Percentiles rank a stretch among this genome's conserved stretches.
These are phyloP conservation scores for Hypomesus transpacificus DNA, from an alignment of 2,113 vertebrate genomes.

Conservation along the genomic window DNA sequence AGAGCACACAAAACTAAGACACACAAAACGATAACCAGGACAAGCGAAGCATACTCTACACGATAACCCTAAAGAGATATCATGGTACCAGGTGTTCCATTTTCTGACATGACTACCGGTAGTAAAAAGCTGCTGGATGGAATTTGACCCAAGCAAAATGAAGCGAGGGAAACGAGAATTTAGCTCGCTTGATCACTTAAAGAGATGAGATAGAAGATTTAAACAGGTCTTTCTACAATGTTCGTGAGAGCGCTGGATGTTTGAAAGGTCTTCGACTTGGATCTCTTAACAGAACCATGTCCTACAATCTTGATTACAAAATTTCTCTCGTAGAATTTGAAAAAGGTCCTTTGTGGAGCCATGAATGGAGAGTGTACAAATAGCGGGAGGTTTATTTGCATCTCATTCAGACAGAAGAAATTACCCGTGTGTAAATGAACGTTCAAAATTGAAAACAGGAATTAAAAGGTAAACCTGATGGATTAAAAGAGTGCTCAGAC, in stretches of 20 bases:
- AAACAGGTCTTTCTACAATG: constrained; percentile 14
- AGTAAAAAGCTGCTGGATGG: too few relatives aligned
- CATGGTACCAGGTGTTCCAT: too few relatives aligned
- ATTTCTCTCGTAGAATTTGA: neutral
- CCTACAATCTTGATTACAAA: neutral
- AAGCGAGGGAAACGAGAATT: too few relatives aligned
- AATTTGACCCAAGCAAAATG: too few relatives aligned
- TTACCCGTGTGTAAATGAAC: constrained; percentile 38
- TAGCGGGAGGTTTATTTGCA: constrained; percentile 19
- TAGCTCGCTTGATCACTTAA: constrained; percentile 37
- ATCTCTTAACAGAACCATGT: neutral
- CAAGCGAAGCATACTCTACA: too few relatives aligned
- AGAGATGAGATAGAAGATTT: constrained; percentile 16
- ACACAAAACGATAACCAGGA: too few relatives aligned
- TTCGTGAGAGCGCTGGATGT: constrained; percentile 30
- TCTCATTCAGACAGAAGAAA: constrained; percentile 13
- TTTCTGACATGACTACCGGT: too few relatives aligned
- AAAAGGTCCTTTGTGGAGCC: neutral
- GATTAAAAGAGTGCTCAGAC: constrained; percentile 48
- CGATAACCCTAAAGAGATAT: too few relatives aligned
- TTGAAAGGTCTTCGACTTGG: constrained; percentile 38
- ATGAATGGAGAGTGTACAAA: constrained; percentile 27
- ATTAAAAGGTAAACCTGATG: constrained; percentile 33
- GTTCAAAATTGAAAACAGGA: constrained; percentile 39
- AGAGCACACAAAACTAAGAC: too few relatives aligned